phyloP scores from a whole-genome alignment of 2,888 invertebrate species.

The Tortrix viridana region DNA sequence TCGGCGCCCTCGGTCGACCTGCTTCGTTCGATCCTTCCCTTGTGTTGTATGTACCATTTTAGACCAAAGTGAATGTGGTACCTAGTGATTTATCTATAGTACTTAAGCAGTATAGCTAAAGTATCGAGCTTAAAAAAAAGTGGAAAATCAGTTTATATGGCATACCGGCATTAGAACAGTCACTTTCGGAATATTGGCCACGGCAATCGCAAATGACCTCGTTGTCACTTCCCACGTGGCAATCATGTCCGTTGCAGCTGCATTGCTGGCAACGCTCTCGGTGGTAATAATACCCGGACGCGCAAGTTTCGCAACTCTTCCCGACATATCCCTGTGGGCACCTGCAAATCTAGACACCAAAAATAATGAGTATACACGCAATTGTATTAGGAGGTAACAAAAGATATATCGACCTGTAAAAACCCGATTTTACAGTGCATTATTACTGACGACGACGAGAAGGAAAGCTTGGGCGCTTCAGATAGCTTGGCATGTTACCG shows the following conservation, averaged over 20 bases:
- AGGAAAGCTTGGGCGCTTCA: too few species aligned
- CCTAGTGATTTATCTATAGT: too few species aligned
- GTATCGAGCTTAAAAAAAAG: too few species aligned
- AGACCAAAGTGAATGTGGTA: too few species aligned
- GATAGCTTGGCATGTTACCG: too few species aligned
- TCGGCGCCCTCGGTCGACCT: too few species aligned
- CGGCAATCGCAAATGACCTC: constrained; percentile 89
- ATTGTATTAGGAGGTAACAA: background rate
- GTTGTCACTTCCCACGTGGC: constrained; percentile 81
- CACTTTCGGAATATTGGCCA: constrained; percentile 87
- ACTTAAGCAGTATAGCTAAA: too few species aligned
- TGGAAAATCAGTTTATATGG: constrained; percentile 6
- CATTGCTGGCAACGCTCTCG: constrained; percentile 87
- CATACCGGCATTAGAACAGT: constrained; percentile 81
- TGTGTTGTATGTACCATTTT: too few species aligned
- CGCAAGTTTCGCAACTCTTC: constrained; percentile 92
- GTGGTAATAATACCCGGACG: constrained; percentile 89
- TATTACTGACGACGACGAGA: too few species aligned
- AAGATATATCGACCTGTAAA: too few species aligned
- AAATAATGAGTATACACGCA: background rate
- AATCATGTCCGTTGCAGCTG: constrained; percentile 91
- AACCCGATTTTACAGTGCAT: too few species aligned
- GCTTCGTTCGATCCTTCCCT: too few species aligned
- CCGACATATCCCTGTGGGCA: constrained; percentile 93
- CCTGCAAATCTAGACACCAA: constrained; percentile 83